Percentiles rank a stretch among this genome's conserved stretches.
Evolutionary conservation across 2,888 invertebrate genomes (phyloP).

Genomic region (Dynastes hyllus): DNA sequence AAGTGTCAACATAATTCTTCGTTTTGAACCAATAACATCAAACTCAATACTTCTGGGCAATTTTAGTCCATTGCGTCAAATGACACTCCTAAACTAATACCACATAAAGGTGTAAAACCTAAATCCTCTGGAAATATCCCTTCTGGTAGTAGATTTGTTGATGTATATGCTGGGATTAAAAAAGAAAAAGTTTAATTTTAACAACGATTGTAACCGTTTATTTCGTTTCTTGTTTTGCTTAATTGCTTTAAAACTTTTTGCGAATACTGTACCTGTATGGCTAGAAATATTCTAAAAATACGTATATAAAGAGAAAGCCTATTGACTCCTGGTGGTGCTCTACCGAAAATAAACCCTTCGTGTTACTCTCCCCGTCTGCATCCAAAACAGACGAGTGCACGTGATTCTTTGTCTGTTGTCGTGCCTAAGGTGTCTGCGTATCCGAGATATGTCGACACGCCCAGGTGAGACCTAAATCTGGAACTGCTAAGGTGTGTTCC

Average conservation of each 20-base stretch:
- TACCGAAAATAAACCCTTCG: constrained; percentile 32
- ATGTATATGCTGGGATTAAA: neutral
- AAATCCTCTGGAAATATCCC: no score
- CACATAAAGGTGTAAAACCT: no score
- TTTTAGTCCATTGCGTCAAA: no score
- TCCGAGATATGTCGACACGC: constrained; percentile 54
- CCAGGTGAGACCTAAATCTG: constrained; percentile 56
- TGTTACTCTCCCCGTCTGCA: constrained; percentile 4
- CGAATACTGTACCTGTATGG: neutral
- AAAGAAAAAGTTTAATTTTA: no score
- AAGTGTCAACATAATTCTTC: no score
- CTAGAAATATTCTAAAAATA: neutral
- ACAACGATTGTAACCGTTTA: neutral
- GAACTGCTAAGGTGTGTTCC: constrained; percentile 46
- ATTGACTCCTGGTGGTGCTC: neutral
- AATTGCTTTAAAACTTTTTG: neutral
- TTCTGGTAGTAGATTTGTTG: no score
- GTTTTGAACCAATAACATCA: no score
- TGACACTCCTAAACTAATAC: no score
- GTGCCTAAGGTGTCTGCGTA: constrained; percentile 55
- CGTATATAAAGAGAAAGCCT: constrained; percentile 2
- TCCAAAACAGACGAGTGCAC: neutral
- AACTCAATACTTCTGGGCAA: no score
- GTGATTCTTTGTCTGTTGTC: constrained; percentile 28
- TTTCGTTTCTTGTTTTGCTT: neutral